Evolutionary conservation across 1,140 invertebrate species (phyloP).

Genomic region (Chrysoperla carnea): DNA sequence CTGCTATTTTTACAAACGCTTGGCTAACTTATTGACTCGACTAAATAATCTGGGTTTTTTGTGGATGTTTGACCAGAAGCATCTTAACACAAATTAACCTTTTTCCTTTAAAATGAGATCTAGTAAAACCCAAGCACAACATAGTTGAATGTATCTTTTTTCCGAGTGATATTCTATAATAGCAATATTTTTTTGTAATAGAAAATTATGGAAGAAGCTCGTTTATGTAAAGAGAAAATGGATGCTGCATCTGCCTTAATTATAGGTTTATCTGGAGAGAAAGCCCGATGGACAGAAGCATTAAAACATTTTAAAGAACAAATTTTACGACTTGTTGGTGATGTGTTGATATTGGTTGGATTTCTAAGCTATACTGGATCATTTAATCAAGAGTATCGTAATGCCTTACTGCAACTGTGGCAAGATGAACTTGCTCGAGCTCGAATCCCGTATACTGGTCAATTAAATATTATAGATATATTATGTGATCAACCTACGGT

Average conservation of each 20-base stretch:
- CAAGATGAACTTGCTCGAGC: constrained; percentile 41
- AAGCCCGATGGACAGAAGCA: constrained; percentile 78
- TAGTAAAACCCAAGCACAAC: too few relatives aligned
- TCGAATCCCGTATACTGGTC: constrained; percentile 57
- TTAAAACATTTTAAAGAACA: constrained; percentile 67
- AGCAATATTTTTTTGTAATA: constrained; percentile 21
- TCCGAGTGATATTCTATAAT: too few relatives aligned
- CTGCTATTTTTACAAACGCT: too few relatives aligned
- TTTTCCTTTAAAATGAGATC: not conserved
- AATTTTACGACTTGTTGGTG: constrained; percentile 67
- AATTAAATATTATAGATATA: constrained; percentile 55
- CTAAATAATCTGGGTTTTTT: too few relatives aligned
- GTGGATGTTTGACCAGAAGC: too few relatives aligned
- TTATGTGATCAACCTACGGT: constrained; percentile 64
- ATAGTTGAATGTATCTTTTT: too few relatives aligned
- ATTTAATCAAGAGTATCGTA: constrained; percentile 82
- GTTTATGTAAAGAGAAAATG: constrained; percentile 75
- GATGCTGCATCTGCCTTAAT: constrained; percentile 75
- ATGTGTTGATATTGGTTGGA: constrained; percentile 66
- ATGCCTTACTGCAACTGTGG: constrained; percentile 46
- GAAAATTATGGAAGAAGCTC: constrained; percentile 58
- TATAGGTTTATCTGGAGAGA: constrained; percentile 70
- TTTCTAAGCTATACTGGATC: constrained; percentile 83
- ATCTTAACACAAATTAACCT: too few relatives aligned
- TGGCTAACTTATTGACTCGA: too few relatives aligned